Evolutionary conservation across 1,140 invertebrate species (phyloP).

Genomic region (Tetramorium simillimum): DNA sequence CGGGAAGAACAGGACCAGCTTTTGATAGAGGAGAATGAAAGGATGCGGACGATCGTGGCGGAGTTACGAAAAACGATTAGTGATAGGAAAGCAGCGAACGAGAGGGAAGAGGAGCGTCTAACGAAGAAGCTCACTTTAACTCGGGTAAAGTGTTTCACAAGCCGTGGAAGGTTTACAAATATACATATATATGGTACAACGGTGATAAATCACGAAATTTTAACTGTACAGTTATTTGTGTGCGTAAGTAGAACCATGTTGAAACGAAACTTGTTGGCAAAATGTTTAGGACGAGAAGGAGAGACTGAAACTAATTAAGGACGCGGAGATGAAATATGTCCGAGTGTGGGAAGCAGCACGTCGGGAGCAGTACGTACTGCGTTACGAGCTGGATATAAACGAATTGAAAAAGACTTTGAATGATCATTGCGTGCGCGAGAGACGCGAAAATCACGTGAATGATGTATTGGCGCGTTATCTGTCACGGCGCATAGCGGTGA

Average conservation of each 20-base stretch:
- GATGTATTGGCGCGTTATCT: slow-evolving; percentile 76
- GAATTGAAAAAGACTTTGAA: slow-evolving; percentile 70
- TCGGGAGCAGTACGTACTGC: slow-evolving; percentile 76
- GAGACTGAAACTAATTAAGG: slow-evolving; percentile 74
- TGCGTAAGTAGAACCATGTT: neutral
- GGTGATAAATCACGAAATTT: slow-evolving; percentile 33
- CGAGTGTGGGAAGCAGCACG: slow-evolving; percentile 78
- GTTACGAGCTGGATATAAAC: slow-evolving; percentile 70
- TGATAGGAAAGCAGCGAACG: slow-evolving; percentile 62
- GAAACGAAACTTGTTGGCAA: slow-evolving; percentile 31
- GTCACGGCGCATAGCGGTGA: slow-evolving; percentile 76
- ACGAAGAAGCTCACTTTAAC: slow-evolving; percentile 61
- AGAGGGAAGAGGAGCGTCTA: slow-evolving; percentile 62
- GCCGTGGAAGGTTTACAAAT: neutral
- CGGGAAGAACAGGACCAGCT: slow-evolving; percentile 65
- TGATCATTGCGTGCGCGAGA: slow-evolving; percentile 70
- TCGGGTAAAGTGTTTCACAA: slow-evolving; percentile 65
- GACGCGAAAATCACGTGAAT: slow-evolving; percentile 76
- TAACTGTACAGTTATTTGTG: neutral
- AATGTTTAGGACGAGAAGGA: slow-evolving; percentile 76
- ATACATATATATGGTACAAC: neutral
- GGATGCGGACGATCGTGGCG: slow-evolving; percentile 57
- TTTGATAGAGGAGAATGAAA: slow-evolving; percentile 62
- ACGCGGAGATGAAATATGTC: slow-evolving; percentile 76
- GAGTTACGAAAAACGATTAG: slow-evolving; percentile 65